A percentile compares a stretch with the other conserved stretches of the same genome.
phyloP scores from a whole-genome alignment of 53 echinoderm and acorn worm species.

The Glandiceps talaboti region DNA sequence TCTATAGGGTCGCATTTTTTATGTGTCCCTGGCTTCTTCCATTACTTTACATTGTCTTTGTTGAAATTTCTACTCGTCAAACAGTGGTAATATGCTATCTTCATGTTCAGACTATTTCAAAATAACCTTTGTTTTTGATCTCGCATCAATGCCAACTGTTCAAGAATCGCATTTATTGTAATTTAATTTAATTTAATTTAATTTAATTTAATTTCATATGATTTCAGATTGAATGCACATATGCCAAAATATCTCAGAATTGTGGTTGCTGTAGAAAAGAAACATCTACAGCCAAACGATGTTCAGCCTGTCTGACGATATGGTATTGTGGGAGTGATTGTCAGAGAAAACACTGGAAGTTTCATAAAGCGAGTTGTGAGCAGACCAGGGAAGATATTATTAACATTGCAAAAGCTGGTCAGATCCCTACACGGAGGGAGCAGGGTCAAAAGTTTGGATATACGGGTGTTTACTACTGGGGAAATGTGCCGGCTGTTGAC shows the following conservation, averaged over 20 bases:
- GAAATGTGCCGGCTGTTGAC: conserved; percentile 11
- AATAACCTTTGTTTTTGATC: too few relatives aligned
- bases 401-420: background rate
- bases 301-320: conserved; percentile 16
- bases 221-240: background rate
- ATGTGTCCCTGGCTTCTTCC: too few relatives aligned
- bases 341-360: conserved; percentile 2
- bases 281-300: conserved; percentile 3
- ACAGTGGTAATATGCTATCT: too few relatives aligned
- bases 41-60: too few relatives aligned
- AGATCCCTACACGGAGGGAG: background rate
- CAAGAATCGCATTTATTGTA: too few relatives aligned
- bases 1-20: too few relatives aligned
- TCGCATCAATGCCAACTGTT: too few relatives aligned
- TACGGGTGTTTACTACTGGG: conserved; percentile 7
- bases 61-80: too few relatives aligned
- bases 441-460: background rate
- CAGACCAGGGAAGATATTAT: background rate
- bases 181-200: too few relatives aligned
- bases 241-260: background rate
- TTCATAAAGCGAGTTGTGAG: conserved; percentile 15
- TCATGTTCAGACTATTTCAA: too few relatives aligned
- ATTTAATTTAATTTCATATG: too few relatives aligned
- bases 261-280: background rate
- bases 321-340: conserved; percentile 21